Percentiles rank a stretch among this genome's conserved stretches.
Conservation (phyloP, 2,797 vertebrate species). For the Oryzias sinensis region DNA sequence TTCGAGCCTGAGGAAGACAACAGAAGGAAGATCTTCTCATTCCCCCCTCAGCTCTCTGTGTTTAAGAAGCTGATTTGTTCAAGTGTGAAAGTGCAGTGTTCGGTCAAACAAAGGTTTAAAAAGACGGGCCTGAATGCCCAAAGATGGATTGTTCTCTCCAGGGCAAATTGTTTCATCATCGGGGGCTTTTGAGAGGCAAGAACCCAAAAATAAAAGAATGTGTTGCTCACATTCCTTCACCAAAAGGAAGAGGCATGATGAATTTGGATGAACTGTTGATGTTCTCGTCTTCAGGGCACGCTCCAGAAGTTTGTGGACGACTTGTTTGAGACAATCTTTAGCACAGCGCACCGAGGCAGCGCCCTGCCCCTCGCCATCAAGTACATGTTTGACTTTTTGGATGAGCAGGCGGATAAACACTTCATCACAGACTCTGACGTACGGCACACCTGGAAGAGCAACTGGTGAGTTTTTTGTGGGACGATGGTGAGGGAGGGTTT, state of each 20-base stretch:
- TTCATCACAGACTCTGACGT: constrained; percentile 93
- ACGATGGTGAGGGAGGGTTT: constrained; percentile 2
- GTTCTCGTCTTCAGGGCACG: constrained; percentile 81
- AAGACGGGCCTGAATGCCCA: constrained; percentile 31
- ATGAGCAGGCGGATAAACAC: constrained; percentile 98
- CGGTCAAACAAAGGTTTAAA: constrained; percentile 42
- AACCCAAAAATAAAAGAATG: too few species aligned
- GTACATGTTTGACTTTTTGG: constrained; percentile 99
- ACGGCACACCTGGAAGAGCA: constrained; percentile 99
- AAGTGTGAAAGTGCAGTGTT: constrained; percentile 40
- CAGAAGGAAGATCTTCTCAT: constrained; percentile 43
- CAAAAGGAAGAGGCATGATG: background rate
- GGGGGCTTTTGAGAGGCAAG: constrained; percentile 32
- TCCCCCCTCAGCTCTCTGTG: constrained; percentile 52
- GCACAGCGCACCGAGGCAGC: constrained; percentile 94
- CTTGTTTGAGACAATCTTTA: constrained; percentile 98
- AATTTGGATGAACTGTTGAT: background rate
- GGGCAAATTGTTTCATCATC: constrained; percentile 46
- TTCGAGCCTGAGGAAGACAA: constrained; percentile 50
- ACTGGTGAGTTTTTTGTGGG: constrained; percentile 83
- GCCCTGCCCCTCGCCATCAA: constrained; percentile 96
- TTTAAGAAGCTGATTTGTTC: constrained; percentile 56
- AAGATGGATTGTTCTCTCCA: constrained; percentile 18
- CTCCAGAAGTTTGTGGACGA: constrained; percentile 98
- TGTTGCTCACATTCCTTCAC: too few species aligned